Conservation (phyloP, 2,888 invertebrate genomes). For the Leucophora obtusa region DNA sequence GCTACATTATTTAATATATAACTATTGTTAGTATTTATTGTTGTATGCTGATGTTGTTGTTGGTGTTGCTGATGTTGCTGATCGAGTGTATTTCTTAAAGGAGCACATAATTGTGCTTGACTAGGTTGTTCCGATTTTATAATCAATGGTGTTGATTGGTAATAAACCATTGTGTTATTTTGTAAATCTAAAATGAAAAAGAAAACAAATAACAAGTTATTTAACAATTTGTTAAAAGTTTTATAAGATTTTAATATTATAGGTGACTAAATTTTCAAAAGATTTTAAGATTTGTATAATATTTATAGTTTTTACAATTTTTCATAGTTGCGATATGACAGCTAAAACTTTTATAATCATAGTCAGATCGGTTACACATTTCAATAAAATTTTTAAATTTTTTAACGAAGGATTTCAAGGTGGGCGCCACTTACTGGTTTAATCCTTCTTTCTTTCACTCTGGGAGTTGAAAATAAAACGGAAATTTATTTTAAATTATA, state of each 20-base stretch:
- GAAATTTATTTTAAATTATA: no score
- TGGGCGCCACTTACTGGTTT: no score
- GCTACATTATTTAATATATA: slow-evolving; percentile 56
- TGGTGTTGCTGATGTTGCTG: slow-evolving; percentile 66
- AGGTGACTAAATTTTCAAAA: no score
- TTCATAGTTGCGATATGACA: no score
- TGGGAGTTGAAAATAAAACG: no score
- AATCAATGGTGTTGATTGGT: slow-evolving; percentile 77
- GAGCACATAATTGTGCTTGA: slow-evolving; percentile 74
- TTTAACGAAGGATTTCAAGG: no score
- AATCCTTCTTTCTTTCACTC: no score
- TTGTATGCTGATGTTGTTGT: slow-evolving; percentile 67
- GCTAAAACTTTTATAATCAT: no score
- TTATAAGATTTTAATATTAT: background rate
- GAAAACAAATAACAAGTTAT: background rate
- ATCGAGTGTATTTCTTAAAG: slow-evolving; percentile 67
- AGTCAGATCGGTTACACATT: no score
- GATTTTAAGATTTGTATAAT: no score
- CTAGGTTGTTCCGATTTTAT: slow-evolving; percentile 77
- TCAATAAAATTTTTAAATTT: no score
- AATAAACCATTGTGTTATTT: slow-evolving; percentile 77
- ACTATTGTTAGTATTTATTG: slow-evolving; percentile 49
- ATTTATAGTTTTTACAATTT: no score
- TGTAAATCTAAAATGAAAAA: slow-evolving; percentile 70
- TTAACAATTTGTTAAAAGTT: background rate